Evolutionary conservation across 2,797 vertebrate genomes (phyloP).

Genomic region (Paramormyrops hopkinsi): DNA sequence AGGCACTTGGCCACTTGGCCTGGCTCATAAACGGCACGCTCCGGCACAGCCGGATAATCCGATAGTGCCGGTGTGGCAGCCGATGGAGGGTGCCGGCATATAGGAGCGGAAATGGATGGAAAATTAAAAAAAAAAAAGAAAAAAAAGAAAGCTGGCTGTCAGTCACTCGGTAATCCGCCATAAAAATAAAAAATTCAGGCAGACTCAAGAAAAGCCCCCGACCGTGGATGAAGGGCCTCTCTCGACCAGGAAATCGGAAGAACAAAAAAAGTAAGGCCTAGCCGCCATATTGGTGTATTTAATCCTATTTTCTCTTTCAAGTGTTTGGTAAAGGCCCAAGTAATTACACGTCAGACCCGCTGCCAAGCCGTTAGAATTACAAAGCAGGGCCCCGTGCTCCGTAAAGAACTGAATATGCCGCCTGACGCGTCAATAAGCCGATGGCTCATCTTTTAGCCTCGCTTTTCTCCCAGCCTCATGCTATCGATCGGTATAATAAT

Average conservation of each 20-base stretch:
- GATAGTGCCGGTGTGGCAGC: not conserved
- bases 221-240: not conserved
- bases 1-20: slow-evolving; percentile 19
- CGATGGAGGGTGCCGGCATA: not conserved
- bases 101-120: not conserved
- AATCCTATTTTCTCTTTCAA: not conserved
- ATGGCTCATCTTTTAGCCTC: slow-evolving; percentile 48
- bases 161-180: not conserved
- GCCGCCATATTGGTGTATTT: slow-evolving; percentile 11
- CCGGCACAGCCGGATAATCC: not conserved
- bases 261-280: not conserved
- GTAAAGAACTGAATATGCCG: slow-evolving; percentile 49
- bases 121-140: not conserved
- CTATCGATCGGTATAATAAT: slow-evolving; percentile 58
- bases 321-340: slow-evolving; percentile 1
- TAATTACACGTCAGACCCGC: slow-evolving; percentile 29
- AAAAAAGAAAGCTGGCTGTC: not conserved
- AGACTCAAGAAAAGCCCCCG: not conserved
- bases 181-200: not conserved
- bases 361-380: slow-evolving; percentile 32
- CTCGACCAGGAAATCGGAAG: not conserved
- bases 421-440: slow-evolving; percentile 65
- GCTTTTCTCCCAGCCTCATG: slow-evolving; percentile 36
- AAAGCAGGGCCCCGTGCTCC: slow-evolving; percentile 36
- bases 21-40: not conserved